Base-by-base conservation (phyloP, 1,140 invertebrate species). In the Chymomyza costata region DNA sequence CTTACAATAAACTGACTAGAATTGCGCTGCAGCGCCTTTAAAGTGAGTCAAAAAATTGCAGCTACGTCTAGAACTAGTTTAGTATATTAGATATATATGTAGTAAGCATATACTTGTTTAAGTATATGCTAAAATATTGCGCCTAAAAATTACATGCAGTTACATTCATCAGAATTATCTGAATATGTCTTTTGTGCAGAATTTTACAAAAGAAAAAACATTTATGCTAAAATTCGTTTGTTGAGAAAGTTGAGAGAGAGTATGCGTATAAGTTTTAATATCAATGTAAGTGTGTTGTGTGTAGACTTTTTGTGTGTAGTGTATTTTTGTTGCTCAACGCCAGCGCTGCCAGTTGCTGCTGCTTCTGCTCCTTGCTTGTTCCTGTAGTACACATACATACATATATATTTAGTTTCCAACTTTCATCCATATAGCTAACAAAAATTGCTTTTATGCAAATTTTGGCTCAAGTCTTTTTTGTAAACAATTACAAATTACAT, bases 281-380 rank as follows among this genome's bases (percentile, higher is more conserved):
- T 80, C 62, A 49, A 55, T 67, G 48, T 54, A 44, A 21, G 37
- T 17, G 3, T 53, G 13, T 25, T 21, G n/a, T 51, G 18, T 54
- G 19, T 39, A 6, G 18, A 32, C 25, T 35, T 32, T 7, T 64
- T n/a, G 17, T 18, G 28, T 54, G 37, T 45, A 7, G 37, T 41
- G 25, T 52, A 19, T 51, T 39, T 60, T 38, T 50, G 30, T 47
- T 45, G 59, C 61, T 76, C 71, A 76, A 76, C 73, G 71, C 71
- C 71, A 71, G 71, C 71, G 71, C 73, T 78, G 71, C 67, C 73
- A 67, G 51, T 73, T 48, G 47, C 48, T 80, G 73, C 71, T 80
- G 58, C 71, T 80, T 47, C 31, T 60, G 49, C 28, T 47, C 30
- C 19, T 37, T 69, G 65, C 44, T 71, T 65, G 47, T 44, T 38